A percentile compares a stretch with the other conserved stretches of the same genome.
Conservation (phyloP, 2,888 invertebrate species). For the Sepiola atlantica region DNA sequence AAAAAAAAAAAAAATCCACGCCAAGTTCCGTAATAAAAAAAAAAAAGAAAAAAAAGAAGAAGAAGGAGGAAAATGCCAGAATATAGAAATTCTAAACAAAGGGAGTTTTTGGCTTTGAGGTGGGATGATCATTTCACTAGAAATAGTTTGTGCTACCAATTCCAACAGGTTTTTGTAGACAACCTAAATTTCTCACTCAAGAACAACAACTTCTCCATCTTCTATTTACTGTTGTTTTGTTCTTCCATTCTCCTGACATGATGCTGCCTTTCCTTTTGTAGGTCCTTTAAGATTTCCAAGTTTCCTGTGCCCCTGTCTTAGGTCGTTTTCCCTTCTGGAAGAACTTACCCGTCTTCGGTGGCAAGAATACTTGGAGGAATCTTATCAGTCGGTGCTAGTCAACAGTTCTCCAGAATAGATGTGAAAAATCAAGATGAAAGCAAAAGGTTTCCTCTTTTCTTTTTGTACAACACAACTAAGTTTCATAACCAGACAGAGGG, state of each 20-base stretch:
- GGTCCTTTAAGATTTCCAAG: not conserved
- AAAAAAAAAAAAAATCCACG: not conserved
- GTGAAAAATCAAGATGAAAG: not conserved
- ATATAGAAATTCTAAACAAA: not conserved
- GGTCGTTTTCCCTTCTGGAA: constrained; percentile 65
- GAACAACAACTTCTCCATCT: not conserved
- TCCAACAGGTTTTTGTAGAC: not conserved
- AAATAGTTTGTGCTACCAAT: not conserved
- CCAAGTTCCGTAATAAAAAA: not conserved
- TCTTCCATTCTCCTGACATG: not conserved
- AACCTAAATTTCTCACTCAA: not conserved
- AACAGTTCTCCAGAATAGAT: not conserved
- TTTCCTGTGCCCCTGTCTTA: constrained; percentile 62
- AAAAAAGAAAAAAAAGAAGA: not conserved
- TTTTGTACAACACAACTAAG: constrained; percentile 23
- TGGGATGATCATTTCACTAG: too few relatives aligned
- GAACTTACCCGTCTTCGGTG: constrained; percentile 78
- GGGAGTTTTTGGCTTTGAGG: too few relatives aligned
- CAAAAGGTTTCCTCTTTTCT: not conserved
- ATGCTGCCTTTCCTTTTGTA: not conserved
- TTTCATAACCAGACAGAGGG: not conserved
- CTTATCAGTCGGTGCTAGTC: constrained; percentile 56
- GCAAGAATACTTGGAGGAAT: constrained; percentile 64
- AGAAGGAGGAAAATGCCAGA: not conserved
- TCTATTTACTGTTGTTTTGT: not conserved